phyloP scores from a whole-genome alignment of 2,113 vertebrate genomes.

The Uria lomvia region DNA sequence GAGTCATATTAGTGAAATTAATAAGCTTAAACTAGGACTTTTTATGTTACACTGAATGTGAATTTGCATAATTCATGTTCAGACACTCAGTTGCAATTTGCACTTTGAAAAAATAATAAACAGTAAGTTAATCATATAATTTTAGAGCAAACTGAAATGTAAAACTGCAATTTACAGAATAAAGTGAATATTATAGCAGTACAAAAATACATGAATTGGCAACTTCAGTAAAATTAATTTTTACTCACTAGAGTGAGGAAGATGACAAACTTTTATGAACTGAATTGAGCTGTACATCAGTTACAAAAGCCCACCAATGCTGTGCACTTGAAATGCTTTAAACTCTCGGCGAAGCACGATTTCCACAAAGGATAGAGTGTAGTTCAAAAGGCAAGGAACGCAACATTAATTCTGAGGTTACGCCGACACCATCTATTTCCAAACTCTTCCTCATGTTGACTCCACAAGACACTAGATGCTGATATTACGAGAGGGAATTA shows the following conservation, averaged over 20 bases:
- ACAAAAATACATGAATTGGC: not conserved
- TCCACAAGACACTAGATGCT: not conserved
- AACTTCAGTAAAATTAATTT: not conserved
- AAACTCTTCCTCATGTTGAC: not conserved
- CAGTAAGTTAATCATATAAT: slow-evolving; percentile 7
- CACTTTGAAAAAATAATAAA: slow-evolving; percentile 41
- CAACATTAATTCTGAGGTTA: not conserved
- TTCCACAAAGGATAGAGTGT: not conserved
- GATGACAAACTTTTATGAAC: not conserved
- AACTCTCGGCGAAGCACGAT: rapidly evolving
- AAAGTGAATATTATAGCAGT: not conserved
- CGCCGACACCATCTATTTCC: not conserved
- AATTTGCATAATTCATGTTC: slow-evolving; percentile 40
- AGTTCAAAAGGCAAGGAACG: not conserved
- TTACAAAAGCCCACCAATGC: not conserved
- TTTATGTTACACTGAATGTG: not conserved
- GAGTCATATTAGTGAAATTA: slow-evolving; percentile 37
- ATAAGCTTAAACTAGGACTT: slow-evolving; percentile 16
- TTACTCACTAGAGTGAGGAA: not conserved
- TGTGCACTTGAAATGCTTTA: not conserved
- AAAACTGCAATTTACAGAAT: slow-evolving; percentile 10
- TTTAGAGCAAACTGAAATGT: slow-evolving; percentile 12
- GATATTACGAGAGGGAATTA: not conserved
- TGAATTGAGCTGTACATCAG: not conserved
- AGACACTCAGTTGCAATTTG: not conserved